Evolutionary conservation across 1,140 invertebrate species (phyloP).

Genomic region (Goniozus legneri): DNA sequence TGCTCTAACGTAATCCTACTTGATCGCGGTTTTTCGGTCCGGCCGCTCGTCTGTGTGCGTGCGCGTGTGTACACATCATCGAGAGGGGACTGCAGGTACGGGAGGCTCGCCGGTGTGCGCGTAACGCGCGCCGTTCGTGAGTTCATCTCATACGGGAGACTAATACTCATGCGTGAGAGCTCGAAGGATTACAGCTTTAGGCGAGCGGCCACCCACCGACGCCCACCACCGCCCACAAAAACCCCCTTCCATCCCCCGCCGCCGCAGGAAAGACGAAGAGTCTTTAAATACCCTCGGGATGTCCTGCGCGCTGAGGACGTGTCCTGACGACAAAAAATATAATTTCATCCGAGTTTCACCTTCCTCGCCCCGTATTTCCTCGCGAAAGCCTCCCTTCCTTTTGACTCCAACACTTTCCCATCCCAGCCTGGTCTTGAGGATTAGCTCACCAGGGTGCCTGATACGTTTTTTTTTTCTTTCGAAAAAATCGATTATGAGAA

Average conservation of each 20-base stretch:
- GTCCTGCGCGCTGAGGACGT: slow-evolving; percentile 43
- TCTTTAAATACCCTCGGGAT: slow-evolving; percentile 53
- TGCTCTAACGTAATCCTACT: slow-evolving; percentile 50
- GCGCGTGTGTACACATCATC: slow-evolving; percentile 6
- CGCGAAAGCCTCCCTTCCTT: no score
- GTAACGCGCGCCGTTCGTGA: slow-evolving; percentile 1
- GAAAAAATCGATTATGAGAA: no score
- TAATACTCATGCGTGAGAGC: slow-evolving; percentile 29
- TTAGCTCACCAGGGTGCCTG: no score
- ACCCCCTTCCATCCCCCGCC: slow-evolving; percentile 17
- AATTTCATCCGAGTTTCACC: slow-evolving; percentile 35
- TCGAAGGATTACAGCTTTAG: slow-evolving; percentile 47
- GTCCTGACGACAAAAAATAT: slow-evolving; percentile 51
- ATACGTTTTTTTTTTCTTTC: no score
- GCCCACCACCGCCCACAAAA: background rate
- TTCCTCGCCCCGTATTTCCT: slow-evolving; percentile 4
- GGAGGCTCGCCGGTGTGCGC: slow-evolving; percentile 1
- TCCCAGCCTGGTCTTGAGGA: no score
- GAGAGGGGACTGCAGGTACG: slow-evolving; percentile 13
- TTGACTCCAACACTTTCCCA: no score
- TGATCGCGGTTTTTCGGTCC: slow-evolving; percentile 51
- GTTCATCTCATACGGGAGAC: slow-evolving; percentile 19
- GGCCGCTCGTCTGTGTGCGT: slow-evolving; percentile 17
- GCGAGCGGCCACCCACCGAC: slow-evolving; percentile 12
- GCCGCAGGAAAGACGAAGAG: slow-evolving; percentile 43